Percentiles rank a stretch among this genome's conserved stretches.
phyloP scores from a whole-genome alignment of 2,888 invertebrate species.

The Apodemia mormo region DNA sequence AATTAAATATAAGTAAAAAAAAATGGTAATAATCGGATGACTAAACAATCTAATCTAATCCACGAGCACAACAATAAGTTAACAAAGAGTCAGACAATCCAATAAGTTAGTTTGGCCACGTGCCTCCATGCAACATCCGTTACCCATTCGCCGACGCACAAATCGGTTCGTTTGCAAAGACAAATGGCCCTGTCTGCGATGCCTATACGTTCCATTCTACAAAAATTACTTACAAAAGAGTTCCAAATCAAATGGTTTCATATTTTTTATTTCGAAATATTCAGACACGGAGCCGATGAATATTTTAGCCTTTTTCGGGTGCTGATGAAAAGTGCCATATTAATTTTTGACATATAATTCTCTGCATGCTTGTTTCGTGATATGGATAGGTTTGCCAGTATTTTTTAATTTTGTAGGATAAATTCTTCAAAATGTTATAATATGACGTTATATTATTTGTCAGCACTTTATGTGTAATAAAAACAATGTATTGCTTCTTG shows the following conservation, averaged over 20 bases:
- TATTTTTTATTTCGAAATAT: slow-evolving; percentile 9
- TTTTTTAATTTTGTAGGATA: neutral
- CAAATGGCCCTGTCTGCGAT: slow-evolving; percentile 68
- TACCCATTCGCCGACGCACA: slow-evolving; percentile 75
- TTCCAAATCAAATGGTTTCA: slow-evolving; percentile 28
- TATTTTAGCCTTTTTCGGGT: slow-evolving; percentile 16
- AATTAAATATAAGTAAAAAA: neutral
- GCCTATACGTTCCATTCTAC: slow-evolving; percentile 66
- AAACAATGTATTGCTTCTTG: too few species aligned
- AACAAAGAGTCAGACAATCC: slow-evolving; percentile 58
- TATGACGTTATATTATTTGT: too few species aligned
- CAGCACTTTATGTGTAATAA: too few species aligned
- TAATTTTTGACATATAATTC: slow-evolving; percentile 16
- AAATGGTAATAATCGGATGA: slow-evolving; percentile 26
- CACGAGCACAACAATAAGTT: slow-evolving; percentile 64
- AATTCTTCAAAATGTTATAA: neutral
- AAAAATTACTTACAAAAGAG: slow-evolving; percentile 69
- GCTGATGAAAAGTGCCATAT: slow-evolving; percentile 13
- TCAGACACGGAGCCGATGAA: slow-evolving; percentile 9
- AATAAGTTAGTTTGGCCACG: slow-evolving; percentile 69
- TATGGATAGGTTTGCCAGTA: neutral
- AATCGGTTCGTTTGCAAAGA: slow-evolving; percentile 79
- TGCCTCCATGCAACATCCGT: slow-evolving; percentile 71
- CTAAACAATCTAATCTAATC: slow-evolving; percentile 46
- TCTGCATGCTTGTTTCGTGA: neutral